Conservation (phyloP, 2,113 vertebrate species). For the Capreolus pygargus region DNA sequence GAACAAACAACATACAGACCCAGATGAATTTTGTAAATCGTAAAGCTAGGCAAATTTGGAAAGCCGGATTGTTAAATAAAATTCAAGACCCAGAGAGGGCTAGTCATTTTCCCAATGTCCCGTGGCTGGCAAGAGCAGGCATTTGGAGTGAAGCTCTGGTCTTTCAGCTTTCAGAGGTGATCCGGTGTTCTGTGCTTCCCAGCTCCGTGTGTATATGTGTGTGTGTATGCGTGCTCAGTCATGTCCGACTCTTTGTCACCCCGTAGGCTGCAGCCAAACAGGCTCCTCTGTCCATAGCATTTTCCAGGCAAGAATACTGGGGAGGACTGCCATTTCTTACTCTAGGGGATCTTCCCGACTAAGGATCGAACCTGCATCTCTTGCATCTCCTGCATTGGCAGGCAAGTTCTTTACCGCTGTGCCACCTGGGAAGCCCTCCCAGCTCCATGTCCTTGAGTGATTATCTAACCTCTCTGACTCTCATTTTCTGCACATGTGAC, state of each 20-base stretch:
- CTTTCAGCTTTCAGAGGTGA: neutral
- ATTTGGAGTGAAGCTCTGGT: too few species aligned
- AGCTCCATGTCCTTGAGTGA: neutral
- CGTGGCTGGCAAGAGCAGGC: neutral
- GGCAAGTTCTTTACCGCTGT: neutral
- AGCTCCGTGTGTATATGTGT: neutral
- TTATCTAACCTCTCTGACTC: neutral
- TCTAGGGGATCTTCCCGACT: neutral
- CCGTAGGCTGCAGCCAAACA: neutral
- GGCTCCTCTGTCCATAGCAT: neutral
- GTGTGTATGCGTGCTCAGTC: neutral
- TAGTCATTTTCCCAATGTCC: neutral
- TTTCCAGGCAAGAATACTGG: neutral
- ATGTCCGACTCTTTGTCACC: neutral
- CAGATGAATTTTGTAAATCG: neutral
- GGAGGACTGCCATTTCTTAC: neutral
- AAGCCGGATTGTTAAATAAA: neutral
- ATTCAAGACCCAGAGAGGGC: neutral
- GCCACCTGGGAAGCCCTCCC: neutral
- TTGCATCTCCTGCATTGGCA: neutral
- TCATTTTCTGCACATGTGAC: neutral
- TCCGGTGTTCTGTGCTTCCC: neutral
- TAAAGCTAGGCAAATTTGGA: neutral
- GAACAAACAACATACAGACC: neutral
- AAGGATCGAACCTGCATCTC: neutral